A percentile compares a stretch with the other conserved stretches of the same genome.
These are phyloP conservation scores for Chloebia gouldiae DNA, from an alignment of 2,113 vertebrate genomes.

Conservation along the genomic window DNA sequence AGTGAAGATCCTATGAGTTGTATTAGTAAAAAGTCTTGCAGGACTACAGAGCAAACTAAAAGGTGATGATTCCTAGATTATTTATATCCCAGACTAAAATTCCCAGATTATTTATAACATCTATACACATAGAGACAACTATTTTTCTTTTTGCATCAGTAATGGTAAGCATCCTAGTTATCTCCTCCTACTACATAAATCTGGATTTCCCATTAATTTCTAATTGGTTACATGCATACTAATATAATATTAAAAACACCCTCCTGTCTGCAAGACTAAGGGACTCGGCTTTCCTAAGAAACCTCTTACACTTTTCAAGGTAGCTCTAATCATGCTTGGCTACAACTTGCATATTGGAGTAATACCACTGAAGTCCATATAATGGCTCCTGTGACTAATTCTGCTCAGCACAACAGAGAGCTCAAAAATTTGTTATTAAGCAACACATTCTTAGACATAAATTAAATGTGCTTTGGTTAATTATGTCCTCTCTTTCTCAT, in stretches of 20 bases:
- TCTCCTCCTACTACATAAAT: background rate
- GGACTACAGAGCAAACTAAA: background rate
- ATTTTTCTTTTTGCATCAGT: background rate
- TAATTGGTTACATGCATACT: background rate
- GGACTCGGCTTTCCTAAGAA: background rate
- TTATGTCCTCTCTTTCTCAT: background rate
- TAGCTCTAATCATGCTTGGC: background rate
- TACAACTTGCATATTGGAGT: background rate
- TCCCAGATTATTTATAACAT: background rate
- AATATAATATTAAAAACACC: background rate
- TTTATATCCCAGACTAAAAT: too few relatives aligned
- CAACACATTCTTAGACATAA: background rate
- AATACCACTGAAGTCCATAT: background rate
- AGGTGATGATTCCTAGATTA: background rate
- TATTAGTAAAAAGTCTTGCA: background rate
- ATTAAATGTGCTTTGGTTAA: background rate
- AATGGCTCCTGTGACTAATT: background rate
- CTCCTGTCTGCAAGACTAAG: background rate
- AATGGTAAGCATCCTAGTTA: background rate
- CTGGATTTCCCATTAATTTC: background rate
- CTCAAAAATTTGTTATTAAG: background rate
- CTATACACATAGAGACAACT: background rate
- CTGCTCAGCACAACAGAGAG: background rate
- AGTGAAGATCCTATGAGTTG: background rate
- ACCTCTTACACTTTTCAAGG: background rate